phyloP scores from a whole-genome alignment of 2,888 invertebrate species.

The Ophion ventricosus region DNA sequence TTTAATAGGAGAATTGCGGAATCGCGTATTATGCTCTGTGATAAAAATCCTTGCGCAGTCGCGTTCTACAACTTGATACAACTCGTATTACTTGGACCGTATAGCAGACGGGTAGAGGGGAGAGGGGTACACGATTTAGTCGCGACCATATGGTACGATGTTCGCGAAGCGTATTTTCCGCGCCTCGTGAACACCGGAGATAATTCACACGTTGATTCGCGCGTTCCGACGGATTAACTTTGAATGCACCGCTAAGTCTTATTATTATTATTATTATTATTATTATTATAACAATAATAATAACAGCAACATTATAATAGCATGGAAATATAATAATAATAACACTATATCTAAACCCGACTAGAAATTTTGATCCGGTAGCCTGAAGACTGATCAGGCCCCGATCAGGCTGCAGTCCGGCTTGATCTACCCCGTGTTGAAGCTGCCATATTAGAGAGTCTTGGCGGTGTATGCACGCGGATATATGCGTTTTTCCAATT shows the following conservation, averaged over 20 bases:
- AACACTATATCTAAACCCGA: not conserved
- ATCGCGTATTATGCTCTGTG: slow-evolving; percentile 4
- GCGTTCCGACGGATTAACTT: slow-evolving; percentile 1
- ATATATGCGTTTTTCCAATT: no score
- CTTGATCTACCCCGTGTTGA: no score
- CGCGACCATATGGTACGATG: slow-evolving; percentile 18
- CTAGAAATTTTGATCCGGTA: no score
- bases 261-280: not conserved
- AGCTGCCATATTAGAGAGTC: no score
- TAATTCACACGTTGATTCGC: slow-evolving; percentile 31
- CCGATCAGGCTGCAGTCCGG: no score
- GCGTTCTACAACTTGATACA: slow-evolving; percentile 22
- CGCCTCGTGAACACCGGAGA: slow-evolving; percentile 17
- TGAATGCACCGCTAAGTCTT: not conserved
- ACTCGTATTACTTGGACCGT: slow-evolving; percentile 21
- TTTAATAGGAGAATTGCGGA: slow-evolving; percentile 8
- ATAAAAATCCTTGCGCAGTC: slow-evolving; percentile 10
- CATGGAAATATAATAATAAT: not conserved
- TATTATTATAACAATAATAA: not conserved
- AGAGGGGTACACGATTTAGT: not conserved
- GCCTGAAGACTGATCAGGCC: no score
- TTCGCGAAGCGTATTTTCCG: slow-evolving; percentile 21
- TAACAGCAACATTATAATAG: not conserved
- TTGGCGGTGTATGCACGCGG: no score
- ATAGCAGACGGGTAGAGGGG: not conserved